Conservation (phyloP, 2,888 invertebrate genomes). For the Drosophila limbata region DNA sequence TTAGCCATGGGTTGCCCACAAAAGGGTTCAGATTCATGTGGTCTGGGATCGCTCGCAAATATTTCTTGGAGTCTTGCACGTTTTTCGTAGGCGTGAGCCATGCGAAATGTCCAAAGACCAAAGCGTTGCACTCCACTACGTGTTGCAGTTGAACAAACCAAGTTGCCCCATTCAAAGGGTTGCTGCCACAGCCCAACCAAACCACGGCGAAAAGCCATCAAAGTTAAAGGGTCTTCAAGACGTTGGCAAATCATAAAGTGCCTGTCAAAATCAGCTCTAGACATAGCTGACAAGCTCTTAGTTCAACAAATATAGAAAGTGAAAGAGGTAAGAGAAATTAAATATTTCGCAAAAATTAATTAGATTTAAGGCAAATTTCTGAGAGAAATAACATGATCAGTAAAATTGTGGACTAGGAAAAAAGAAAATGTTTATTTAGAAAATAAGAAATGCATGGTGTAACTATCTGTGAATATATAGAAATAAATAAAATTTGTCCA, state of each 20-base stretch:
- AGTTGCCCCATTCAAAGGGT: conserved; percentile 19
- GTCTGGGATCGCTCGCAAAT: conserved; percentile 22
- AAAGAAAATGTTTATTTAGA: no score
- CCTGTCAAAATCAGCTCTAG: conserved; percentile 47
- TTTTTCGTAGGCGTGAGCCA: conserved; percentile 62
- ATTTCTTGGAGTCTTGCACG: conserved; percentile 65
- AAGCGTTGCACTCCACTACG: conserved; percentile 57
- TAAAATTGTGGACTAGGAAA: no score
- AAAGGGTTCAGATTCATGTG: conserved; percentile 53
- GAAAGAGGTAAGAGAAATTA: conserved; percentile 10
- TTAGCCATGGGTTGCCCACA: conserved; percentile 42
- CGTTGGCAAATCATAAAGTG: conserved; percentile 33
- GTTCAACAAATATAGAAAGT: conserved; percentile 14
- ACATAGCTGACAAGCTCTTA: conserved; percentile 10
- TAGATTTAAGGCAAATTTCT: not conserved
- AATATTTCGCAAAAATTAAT: not conserved
- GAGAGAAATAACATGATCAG: not conserved
- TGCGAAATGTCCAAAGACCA: conserved; percentile 60
- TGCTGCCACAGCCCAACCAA: conserved; percentile 23
- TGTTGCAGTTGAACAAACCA: conserved; percentile 48
- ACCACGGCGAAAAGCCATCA: conserved; percentile 5
- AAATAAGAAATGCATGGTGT: no score
- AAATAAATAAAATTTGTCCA: no score
- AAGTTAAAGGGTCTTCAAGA: conserved; percentile 35
- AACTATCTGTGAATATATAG: no score